Percentiles rank a stretch among this genome's conserved stretches.
phyloP scores from a whole-genome alignment of 2,113 vertebrate genomes.

The Oncorhynchus masou region DNA sequence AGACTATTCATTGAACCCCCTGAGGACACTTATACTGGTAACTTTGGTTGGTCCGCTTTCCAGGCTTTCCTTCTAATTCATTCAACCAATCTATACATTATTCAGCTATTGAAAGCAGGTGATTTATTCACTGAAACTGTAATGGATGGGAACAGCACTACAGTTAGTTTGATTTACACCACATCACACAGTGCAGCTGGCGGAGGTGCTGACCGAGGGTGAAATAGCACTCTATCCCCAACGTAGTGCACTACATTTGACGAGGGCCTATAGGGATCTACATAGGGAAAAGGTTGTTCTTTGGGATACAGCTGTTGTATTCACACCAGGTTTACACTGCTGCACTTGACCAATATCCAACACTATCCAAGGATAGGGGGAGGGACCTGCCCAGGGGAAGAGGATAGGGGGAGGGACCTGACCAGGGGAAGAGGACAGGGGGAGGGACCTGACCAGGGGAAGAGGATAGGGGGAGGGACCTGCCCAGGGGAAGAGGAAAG shows the following conservation, averaged over 20 bases:
- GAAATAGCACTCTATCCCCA: too few relatives aligned
- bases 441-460: too few relatives aligned
- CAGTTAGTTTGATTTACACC: slow-evolving; percentile 29
- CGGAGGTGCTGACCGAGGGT: too few relatives aligned
- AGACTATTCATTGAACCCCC: slow-evolving; percentile 23
- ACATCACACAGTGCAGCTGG: neutral
- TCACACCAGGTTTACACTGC: neutral
- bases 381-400: too few relatives aligned
- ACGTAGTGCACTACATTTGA: too few relatives aligned
- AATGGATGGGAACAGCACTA: slow-evolving; percentile 29
- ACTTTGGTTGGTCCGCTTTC: slow-evolving; percentile 30
- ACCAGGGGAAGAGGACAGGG: too few relatives aligned
- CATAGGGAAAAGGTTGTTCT: neutral
- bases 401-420: too few relatives aligned
- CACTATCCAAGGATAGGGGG: neutral
- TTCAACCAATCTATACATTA: slow-evolving; percentile 24
- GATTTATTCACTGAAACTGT: slow-evolving; percentile 43
- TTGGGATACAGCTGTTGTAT: neutral
- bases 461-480: too few relatives aligned
- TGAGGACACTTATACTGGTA: slow-evolving; percentile 16
- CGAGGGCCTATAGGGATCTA: too few relatives aligned
- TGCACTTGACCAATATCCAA: neutral
- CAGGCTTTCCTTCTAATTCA: slow-evolving; percentile 33
- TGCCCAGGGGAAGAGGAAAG: too few relatives aligned
- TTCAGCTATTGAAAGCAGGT: slow-evolving; percentile 32